Base-by-base conservation (phyloP, 2,797 vertebrate species). In the Myripristis jacobus region DNA sequence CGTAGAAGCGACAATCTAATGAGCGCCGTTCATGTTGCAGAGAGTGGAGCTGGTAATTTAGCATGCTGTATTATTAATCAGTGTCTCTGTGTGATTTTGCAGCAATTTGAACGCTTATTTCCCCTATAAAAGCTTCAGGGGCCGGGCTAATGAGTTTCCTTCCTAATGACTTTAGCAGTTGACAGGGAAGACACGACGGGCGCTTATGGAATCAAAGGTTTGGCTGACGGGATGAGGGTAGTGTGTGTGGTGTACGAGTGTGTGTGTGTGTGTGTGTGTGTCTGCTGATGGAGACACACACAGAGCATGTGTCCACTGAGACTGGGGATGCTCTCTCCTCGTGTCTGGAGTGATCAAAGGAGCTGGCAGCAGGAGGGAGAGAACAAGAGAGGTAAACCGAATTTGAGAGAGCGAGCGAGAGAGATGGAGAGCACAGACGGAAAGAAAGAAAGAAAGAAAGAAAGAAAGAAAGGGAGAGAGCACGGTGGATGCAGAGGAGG, bases 1-100 rank as follows among this genome's bases (percentile, higher is more conserved):
- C 19, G 65, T 70, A 73, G 73, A 81, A 85, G 78, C 47, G 18
- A 2, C 69, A 41, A 65, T 78, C 72, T 90, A 83, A 88, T 81
- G 79, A 88, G 77, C 4, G 22, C 27, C 2, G 34, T 75, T 70
- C 81, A 62, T 43, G 70, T 80, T 89, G 69, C 81, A n/a, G n/a
- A 66, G 76, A 79, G 79, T 19, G 44, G 70, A 55, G 81, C 71
- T 68, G 71, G 47, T 89, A 66, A 91, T 92, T 91, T 83, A 80
- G 58, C 79, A 34, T 47, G 81, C 81, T 90, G 77, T 84, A 88
- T 90, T 91, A 93, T 91, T 91, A 87, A 92, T 91, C 82, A 88
- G 77, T 84, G 77, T 85, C 84, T 86, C 88, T 82, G 83, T 87
- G 87, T 87, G 88, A 89, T 84, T 89, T 84, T 85, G 38, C 83